A percentile compares a stretch with the other conserved stretches of the same genome.
These are phyloP conservation scores for Lathamus discolor DNA, from an alignment of 2,113 vertebrate species.

Conservation along the genomic window DNA sequence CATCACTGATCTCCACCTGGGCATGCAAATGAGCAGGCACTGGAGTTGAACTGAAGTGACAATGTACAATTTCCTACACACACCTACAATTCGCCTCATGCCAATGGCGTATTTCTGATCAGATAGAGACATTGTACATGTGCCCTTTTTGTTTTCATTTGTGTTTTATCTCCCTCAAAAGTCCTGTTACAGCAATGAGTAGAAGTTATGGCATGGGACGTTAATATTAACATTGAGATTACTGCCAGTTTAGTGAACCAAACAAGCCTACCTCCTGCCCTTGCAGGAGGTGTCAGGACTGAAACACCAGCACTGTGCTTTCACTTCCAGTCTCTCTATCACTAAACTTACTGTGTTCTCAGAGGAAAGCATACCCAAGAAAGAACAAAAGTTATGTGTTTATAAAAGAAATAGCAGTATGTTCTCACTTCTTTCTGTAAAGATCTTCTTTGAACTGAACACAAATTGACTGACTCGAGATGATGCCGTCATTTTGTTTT, in stretches of 20 bases:
- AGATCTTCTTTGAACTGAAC: background rate
- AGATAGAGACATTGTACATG: background rate
- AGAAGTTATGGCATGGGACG: background rate
- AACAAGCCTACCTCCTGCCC: background rate
- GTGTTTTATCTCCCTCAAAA: background rate
- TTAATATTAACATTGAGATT: background rate
- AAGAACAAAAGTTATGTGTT: background rate
- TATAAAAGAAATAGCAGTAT: background rate
- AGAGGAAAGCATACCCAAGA: background rate
- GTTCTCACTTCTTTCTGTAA: background rate
- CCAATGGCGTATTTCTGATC: background rate
- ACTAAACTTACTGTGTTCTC: background rate
- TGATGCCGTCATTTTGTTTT: background rate
- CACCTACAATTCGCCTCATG: background rate
- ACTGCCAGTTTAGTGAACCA: background rate
- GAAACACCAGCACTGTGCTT: background rate
- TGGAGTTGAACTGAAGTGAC: background rate
- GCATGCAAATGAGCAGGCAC: background rate
- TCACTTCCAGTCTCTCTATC: background rate
- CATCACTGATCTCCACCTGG: background rate
- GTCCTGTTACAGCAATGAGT: background rate
- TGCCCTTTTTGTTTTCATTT: background rate
- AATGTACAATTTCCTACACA: background rate
- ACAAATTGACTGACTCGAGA: background rate
- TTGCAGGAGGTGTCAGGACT: background rate